Evolutionary conservation across 2,888 invertebrate species (phyloP).

Genomic region (Thalpophila matura): DNA sequence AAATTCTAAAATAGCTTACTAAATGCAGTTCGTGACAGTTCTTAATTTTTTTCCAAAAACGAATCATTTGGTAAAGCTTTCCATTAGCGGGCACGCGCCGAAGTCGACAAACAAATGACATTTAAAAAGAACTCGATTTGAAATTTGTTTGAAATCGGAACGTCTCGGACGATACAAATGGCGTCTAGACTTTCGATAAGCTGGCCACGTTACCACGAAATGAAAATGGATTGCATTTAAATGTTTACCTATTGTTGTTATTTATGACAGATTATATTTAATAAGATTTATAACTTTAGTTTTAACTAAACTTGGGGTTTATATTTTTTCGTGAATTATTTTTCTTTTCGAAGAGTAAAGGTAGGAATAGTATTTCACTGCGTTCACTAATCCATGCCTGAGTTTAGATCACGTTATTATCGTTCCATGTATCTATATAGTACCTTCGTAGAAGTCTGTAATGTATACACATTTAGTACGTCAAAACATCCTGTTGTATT

Average conservation of each 20-base stretch:
- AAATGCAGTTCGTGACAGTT: slow-evolving; percentile 73
- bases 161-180: slow-evolving; percentile 83
- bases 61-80: slow-evolving; percentile 83
- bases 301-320: not conserved
- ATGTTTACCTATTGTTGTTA: slow-evolving; percentile 27
- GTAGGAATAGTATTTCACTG: no score
- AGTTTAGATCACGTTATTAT: no score
- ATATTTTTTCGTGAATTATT: no score
- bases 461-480: no score
- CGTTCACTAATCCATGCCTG: no score
- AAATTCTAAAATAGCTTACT: slow-evolving; percentile 55
- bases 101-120: slow-evolving; percentile 86
- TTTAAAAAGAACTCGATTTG: slow-evolving; percentile 86
- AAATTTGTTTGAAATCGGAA: slow-evolving; percentile 85
- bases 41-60: slow-evolving; percentile 78
- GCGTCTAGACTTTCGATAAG: slow-evolving; percentile 86
- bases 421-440: no score
- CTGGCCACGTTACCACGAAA: slow-evolving; percentile 57
- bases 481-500: no score
- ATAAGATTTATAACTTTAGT: not conserved
- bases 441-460: no score
- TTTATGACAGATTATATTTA: slow-evolving; percentile 24
- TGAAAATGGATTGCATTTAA: slow-evolving; percentile 52
- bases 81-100: slow-evolving; percentile 89
- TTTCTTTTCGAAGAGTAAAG: no score